Evolutionary conservation across 92 coral and sea anemone species (phyloP).

Genomic region (Porites rus): DNA sequence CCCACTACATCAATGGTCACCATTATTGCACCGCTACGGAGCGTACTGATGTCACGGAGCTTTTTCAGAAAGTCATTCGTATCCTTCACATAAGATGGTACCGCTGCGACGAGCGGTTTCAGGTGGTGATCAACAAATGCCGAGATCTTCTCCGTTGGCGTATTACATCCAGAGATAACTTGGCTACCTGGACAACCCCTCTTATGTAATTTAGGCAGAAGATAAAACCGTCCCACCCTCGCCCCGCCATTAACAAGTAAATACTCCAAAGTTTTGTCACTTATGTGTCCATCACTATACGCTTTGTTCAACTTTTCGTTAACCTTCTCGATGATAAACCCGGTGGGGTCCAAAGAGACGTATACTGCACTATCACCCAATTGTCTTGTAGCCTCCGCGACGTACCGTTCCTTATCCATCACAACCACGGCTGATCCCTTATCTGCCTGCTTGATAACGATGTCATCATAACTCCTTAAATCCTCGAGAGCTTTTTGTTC

Average conservation of each 20-base stretch:
- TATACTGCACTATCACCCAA: conserved; percentile 11
- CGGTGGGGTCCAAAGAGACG: conserved; percentile 9
- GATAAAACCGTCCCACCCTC: conserved; percentile 55
- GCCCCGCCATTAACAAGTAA: not conserved
- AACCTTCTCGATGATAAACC: conserved; percentile 19
- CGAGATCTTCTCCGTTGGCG: too few species aligned
- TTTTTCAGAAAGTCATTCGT: too few species aligned
- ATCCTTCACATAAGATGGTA: too few species aligned
- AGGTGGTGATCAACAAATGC: too few species aligned
- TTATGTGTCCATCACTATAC: not conserved
- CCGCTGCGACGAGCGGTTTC: too few species aligned
- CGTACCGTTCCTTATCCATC: conserved; percentile 24
- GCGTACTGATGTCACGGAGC: too few species aligned
- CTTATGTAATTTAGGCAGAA: conserved; percentile 45
- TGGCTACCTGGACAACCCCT: too few species aligned
- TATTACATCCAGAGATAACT: too few species aligned
- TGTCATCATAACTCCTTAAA: conserved; percentile 33
- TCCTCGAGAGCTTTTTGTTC: conserved; percentile 40
- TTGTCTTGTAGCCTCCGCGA: conserved; percentile 28
- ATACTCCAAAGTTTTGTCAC: not conserved
- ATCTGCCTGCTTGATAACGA: conserved; percentile 58
- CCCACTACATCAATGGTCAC: too few species aligned
- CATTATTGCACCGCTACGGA: too few species aligned
- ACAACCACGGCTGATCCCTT: conserved; percentile 56
- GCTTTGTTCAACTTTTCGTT: not conserved